A percentile compares a stretch with the other conserved stretches of the same genome.
These are phyloP conservation scores for Trissolcus basalis DNA, from an alignment of 1,140 invertebrate species.

Conservation along the genomic window DNA sequence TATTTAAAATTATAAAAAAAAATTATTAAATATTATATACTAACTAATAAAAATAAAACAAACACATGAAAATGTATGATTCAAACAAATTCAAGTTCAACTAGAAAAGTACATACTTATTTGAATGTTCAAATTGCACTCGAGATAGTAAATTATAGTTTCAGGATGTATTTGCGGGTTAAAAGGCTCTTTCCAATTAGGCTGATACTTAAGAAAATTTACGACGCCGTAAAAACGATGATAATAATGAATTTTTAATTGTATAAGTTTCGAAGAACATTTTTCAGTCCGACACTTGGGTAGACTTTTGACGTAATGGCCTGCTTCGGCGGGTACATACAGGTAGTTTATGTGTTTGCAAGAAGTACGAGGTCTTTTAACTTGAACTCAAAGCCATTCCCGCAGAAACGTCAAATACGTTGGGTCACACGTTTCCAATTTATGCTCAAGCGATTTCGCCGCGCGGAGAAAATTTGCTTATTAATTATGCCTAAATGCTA, in stretches of 20 bases:
- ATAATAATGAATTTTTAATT: slow-evolving; percentile 29
- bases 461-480: slow-evolving; percentile 3
- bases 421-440: slow-evolving; percentile 39
- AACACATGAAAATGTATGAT: too few relatives aligned
- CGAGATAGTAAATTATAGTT: not conserved
- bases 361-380: slow-evolving; percentile 66
- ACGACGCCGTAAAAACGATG: slow-evolving; percentile 20
- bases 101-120: too few relatives aligned
- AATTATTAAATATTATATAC: too few relatives aligned
- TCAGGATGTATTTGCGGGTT: not conserved
- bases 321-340: slow-evolving; percentile 59
- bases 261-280: slow-evolving; percentile 14
- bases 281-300: slow-evolving; percentile 18
- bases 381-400: slow-evolving; percentile 60
- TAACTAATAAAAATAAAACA: too few relatives aligned
- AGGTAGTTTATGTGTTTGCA: slow-evolving; percentile 64
- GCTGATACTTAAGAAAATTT: slow-evolving; percentile 12
- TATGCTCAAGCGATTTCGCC: slow-evolving; percentile 17
- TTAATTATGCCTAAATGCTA: slow-evolving; percentile 22
- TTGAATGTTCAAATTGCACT: not conserved
- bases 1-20: too few relatives aligned
- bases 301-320: slow-evolving; percentile 26
- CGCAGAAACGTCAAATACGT: slow-evolving; percentile 33
- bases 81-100: too few relatives aligned
- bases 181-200: slow-evolving; percentile 8